phyloP scores from a whole-genome alignment of 2,797 vertebrate species.

The Dermochelys coriacea region DNA sequence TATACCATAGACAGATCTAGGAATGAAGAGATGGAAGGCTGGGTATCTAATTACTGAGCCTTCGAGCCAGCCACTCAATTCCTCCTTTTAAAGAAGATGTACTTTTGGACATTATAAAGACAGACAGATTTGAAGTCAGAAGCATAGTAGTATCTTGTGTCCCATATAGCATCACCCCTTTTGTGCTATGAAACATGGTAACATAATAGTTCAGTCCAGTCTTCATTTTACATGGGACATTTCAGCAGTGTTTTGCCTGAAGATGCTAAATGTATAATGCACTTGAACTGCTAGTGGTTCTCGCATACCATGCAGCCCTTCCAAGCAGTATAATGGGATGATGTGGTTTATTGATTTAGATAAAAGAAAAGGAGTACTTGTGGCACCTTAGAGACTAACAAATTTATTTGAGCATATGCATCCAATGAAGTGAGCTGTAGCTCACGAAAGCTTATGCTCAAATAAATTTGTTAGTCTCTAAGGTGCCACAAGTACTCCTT shows the following conservation, averaged over 20 bases:
- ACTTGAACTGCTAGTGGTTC: neutral
- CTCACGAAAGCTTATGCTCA: too few species aligned
- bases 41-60: neutral
- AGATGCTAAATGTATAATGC: neutral
- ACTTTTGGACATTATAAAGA: neutral
- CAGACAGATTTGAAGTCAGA: conserved; percentile 18
- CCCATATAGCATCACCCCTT: neutral
- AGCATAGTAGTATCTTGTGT: neutral
- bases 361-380: too few species aligned
- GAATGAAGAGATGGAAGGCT: conserved; percentile 30
- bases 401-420: too few species aligned
- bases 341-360: too few species aligned
- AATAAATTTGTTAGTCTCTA: too few species aligned
- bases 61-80: conserved; percentile 20
- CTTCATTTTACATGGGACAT: neutral
- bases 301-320: neutral
- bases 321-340: neutral
- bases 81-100: neutral
- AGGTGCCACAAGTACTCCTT: too few species aligned
- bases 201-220: neutral
- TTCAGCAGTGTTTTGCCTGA: neutral
- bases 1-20: conserved; percentile 14
- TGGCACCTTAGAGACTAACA: too few species aligned
- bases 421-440: too few species aligned
- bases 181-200: neutral